Evolutionary conservation across 37 sponge, comb jelly and placozoan genomes (phyloP).

Genomic region (Axinella damicornis): DNA sequence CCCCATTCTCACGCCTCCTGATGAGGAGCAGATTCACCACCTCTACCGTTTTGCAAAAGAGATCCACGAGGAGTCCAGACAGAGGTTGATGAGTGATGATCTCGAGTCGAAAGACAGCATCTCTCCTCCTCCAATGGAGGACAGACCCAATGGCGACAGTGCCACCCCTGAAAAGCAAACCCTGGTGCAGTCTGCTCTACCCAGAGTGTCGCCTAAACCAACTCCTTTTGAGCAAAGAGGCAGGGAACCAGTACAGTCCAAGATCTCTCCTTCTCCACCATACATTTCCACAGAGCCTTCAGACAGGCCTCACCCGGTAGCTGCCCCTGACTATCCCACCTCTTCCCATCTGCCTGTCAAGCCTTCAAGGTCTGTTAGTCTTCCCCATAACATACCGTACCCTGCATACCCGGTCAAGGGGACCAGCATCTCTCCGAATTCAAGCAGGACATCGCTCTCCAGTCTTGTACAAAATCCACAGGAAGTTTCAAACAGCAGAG

Average conservation of each 20-base stretch:
- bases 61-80: conserved; percentile 7
- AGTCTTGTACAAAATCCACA: neutral
- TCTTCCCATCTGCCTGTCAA: neutral
- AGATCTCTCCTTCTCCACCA: neutral
- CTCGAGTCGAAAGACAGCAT: no score
- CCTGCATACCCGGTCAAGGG: neutral
- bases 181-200: no score
- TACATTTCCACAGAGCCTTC: neutral
- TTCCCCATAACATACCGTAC: neutral
- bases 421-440: neutral
- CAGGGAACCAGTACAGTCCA: neutral
- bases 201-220: neutral
- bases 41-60: conserved; percentile 1
- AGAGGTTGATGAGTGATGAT: neutral
- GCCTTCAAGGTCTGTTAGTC: neutral
- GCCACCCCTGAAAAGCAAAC: neutral
- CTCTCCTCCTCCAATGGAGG: no score
- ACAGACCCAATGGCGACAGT: neutral
- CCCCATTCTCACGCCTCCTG: conserved; percentile 73
- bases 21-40: conserved; percentile 42
- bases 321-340: neutral
- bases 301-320: conserved; percentile 2
- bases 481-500: no score
- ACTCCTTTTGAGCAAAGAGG: neutral
- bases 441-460: neutral